phyloP scores from a whole-genome alignment of 2,113 vertebrate species.

The Anser brachyrhynchus region DNA sequence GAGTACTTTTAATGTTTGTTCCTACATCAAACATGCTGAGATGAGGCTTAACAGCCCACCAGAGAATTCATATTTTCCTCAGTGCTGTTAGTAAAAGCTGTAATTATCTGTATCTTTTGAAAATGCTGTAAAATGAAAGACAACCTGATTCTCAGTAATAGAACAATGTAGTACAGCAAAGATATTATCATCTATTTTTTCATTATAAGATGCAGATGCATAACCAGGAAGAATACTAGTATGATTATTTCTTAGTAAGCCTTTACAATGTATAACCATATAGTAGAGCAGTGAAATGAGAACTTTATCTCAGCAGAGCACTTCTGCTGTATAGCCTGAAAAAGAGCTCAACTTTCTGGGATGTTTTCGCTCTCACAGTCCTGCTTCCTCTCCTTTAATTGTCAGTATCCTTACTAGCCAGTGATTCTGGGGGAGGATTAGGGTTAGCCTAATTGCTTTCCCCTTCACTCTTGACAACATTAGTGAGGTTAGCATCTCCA shows the following conservation, averaged over 20 bases:
- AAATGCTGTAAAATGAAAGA: slow-evolving; percentile 12
- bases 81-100: slow-evolving; percentile 16
- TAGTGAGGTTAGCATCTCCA: background rate
- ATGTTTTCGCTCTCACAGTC: background rate
- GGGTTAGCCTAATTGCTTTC: background rate
- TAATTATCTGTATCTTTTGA: slow-evolving; percentile 22
- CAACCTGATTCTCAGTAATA: slow-evolving; percentile 8
- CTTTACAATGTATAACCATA: background rate
- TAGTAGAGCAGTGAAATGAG: background rate
- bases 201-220: background rate
- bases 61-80: slow-evolving; percentile 21
- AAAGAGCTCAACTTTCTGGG: background rate
- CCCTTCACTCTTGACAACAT: background rate
- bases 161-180: background rate
- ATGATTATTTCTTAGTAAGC: background rate
- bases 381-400: background rate
- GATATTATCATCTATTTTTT: background rate
- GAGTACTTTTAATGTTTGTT: slow-evolving; percentile 15
- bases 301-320: background rate
- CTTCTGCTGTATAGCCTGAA: background rate
- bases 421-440: background rate
- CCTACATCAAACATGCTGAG: background rate
- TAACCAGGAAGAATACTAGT: slow-evolving; percentile 1
- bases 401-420: background rate
- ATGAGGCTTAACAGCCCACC: background rate